Conservation (phyloP, 30 jellyfish, hydroid and myxozoan species). For the Aurelia aurita region DNA sequence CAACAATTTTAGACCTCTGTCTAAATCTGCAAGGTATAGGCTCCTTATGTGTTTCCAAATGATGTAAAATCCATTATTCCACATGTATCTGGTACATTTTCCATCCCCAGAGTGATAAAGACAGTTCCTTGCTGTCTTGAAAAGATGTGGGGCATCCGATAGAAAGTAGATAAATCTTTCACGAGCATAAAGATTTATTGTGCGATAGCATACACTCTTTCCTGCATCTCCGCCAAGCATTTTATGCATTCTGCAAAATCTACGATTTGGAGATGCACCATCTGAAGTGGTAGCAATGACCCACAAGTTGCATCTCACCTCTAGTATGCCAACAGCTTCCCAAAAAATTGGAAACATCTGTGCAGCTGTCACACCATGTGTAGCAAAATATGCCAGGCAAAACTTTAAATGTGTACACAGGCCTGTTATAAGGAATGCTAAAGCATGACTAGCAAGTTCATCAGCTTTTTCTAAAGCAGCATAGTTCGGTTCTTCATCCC, state of each 20-base stretch:
- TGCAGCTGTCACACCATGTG: slow-evolving; percentile 32
- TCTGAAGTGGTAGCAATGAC: slow-evolving; percentile 58
- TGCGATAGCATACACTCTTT: slow-evolving; percentile 12
- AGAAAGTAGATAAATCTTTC: slow-evolving; percentile 9
- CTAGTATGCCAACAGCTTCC: slow-evolving; percentile 64
- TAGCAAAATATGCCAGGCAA: slow-evolving; percentile 37
- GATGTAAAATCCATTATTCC: slow-evolving; percentile 19
- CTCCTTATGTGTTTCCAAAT: slow-evolving; percentile 2
- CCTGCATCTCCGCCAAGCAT: slow-evolving; percentile 41
- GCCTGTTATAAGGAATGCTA: slow-evolving; percentile 22
- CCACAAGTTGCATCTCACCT: slow-evolving; percentile 55
- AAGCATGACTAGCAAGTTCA: too few species aligned
- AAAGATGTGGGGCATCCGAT: slow-evolving; percentile 10
- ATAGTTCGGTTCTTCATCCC: too few species aligned
- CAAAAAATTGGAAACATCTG: slow-evolving; percentile 51
- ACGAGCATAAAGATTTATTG: slow-evolving; percentile 37
- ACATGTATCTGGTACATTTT: slow-evolving; percentile 17
- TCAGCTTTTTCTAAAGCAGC: too few species aligned
- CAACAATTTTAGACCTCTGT: slow-evolving; percentile 16
- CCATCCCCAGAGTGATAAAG: slow-evolving; percentile 18
- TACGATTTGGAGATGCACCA: slow-evolving; percentile 66
- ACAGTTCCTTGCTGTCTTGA: slow-evolving; percentile 20
- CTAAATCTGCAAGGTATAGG: not conserved
- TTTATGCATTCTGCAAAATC: slow-evolving; percentile 46
- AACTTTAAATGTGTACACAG: slow-evolving; percentile 10